Base-by-base conservation (phyloP, 2,797 vertebrate species). In the Pangasius djambal region DNA sequence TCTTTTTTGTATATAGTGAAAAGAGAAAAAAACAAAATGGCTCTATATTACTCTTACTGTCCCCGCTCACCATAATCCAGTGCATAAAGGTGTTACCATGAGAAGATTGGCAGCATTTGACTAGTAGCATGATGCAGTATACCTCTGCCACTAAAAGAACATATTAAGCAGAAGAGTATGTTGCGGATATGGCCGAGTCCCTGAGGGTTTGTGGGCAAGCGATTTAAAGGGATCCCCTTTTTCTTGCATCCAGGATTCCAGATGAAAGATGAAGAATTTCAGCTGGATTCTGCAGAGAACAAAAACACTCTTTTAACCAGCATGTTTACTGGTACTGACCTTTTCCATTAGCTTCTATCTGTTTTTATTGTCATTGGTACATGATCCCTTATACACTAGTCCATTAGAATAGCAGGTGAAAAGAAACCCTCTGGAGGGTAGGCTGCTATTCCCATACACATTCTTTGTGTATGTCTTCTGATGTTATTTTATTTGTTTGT, bases 241-340 rank as follows among this genome's bases (percentile, higher is more conserved):
- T 94, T 96, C 95, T 96, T 96, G 95, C 96, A 95, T 93, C 95
- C 90, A 97, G 96, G 96, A 94, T 97, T 97, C 96, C 96, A 96
- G 95, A 96, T 97, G 96, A 97, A 97, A 95, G 96, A 97, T 93
- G 96, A 97, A 94, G 96, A 97, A 92, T 97, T 96, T 96, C 96
- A 96, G 93, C 95, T 97, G 96, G 96, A 97, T 94, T 96, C 96
- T 94, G 95, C 96, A 91, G 96, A 97, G 95, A 97, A 96, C 96
- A 97, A 97, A 97, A 96, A 96, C 95, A 95, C 94, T 95, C 96
- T 97, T 95, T 96, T 97, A 96, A 96, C 95, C 96, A 97, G 96
- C 96, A 96, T 97, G 96, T 97, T 97, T 95, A 96, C 96, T 95
- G 96, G 96, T 97, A 97, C 95, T 96, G 94, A 92, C 88, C 85